Evolutionary conservation across 2,888 invertebrate genomes (phyloP), one percentile per base, ranked within the genome.

Genomic region (Sinelater perroti): DNA sequence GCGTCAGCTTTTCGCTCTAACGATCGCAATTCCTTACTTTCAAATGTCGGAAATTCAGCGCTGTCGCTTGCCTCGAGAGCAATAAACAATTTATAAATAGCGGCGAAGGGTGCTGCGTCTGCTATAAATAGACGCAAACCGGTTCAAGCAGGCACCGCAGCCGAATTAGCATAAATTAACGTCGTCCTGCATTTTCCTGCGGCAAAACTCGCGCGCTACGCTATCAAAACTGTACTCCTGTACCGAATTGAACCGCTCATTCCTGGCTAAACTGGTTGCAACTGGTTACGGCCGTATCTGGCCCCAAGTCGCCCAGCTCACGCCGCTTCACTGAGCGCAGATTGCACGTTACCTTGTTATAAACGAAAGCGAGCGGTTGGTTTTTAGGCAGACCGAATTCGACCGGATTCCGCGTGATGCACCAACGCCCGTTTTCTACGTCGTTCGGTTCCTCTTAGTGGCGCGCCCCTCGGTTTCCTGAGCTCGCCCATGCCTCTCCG

Each of bases 221-320:
- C 42, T 61, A 63, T 67, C 68, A 61, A 69, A 66, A 68, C 66
- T 67, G 54, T 49, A 66, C 65, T 68, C 67, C 67, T 21, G 61
- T 63, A 73, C 75, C 73, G 75, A 76, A 72, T 75, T 69, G 70
- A 76, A 76, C 77, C 72, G 76, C 75, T 73, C 71, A 69, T 72
- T 75, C 76, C 74, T 71, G 76, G 73, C 72, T 56, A 67, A 76
- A 78, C 78, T 72, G 71, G 78, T 74, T 76, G 53, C 46, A 75
- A 68, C 77, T 72, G 70, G 78, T 75, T 74, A 59, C 60, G 62
- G 68, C 70, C 69, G 66, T 71, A 69, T 69, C 67, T 67, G 69
- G 67, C 66, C 67, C 63, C 54, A 66, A 69, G 71, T 72, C 64
- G 72, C 70, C 71, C 72, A 66, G 66, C 70, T 72, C 70, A 70